phyloP scores from a whole-genome alignment of 2,113 vertebrate species.

The Gnathonemus echidnorhynchus region DNA sequence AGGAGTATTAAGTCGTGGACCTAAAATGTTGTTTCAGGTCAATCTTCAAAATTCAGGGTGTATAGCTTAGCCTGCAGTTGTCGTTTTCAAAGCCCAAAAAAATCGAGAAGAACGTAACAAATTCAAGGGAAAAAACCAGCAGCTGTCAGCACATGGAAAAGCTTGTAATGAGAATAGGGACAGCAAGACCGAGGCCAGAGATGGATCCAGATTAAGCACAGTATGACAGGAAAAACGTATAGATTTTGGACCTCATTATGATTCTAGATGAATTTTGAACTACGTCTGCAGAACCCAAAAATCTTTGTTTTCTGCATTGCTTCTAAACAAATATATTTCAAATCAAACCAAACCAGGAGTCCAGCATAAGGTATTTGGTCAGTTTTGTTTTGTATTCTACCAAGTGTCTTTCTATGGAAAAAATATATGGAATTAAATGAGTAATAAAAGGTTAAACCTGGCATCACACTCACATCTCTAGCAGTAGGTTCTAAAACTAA shows the following conservation, averaged over 20 bases:
- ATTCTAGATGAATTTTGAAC: neutral
- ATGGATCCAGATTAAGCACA: neutral
- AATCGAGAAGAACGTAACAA: slow-evolving; percentile 28
- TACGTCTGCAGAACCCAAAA: neutral
- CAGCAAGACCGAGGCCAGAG: neutral
- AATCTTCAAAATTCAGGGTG: slow-evolving; percentile 19
- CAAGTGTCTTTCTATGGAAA: neutral
- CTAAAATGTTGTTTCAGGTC: slow-evolving; percentile 17
- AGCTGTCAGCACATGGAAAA: slow-evolving; percentile 3
- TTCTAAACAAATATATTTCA: neutral
- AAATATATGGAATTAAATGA: neutral
- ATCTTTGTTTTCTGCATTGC: neutral
- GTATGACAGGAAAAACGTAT: neutral
- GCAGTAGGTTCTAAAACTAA: neutral
- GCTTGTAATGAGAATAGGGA: slow-evolving; percentile 15
- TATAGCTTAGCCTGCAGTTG: slow-evolving; percentile 13
- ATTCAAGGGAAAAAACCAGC: slow-evolving; percentile 19
- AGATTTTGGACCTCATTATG: neutral
- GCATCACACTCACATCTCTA: neutral
- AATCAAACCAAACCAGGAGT: neutral
- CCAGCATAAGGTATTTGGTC: neutral
- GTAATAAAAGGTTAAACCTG: neutral
- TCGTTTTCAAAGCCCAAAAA: slow-evolving; percentile 13
- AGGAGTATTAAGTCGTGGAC: neutral
- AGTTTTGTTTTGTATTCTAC: neutral